Base-by-base conservation (phyloP, 2,113 vertebrate species). In the Rissa tridactyla region DNA sequence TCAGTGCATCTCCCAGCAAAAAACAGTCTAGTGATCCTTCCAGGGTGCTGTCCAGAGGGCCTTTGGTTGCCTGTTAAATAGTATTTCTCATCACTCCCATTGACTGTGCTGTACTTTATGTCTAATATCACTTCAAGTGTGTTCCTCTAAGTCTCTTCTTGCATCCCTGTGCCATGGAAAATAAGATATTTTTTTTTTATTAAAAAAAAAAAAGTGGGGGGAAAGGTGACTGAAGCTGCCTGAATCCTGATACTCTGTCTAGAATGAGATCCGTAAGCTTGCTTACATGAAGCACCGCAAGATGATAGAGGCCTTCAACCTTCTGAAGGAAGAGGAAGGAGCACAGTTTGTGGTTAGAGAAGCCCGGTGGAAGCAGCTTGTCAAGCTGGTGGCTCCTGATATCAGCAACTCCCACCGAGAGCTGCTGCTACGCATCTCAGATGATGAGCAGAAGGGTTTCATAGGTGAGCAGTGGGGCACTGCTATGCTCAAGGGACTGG, bases 221-320 rank as follows among this genome's bases (percentile, higher is more conserved):
- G 3, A 40, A 47, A 15, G 30, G 55, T 68, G 8, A 15, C n/a
- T 36, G n/a, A 44, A 38, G 18, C 52, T 58, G 32, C 38, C 88
- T 90, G 82, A 91, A 70, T 94, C 62, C 5, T 1, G 0, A 11
- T 17, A 0, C 40, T 79, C 93, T 94, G 68, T 82, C 66, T 92
- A 99, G 99, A 99, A 99, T 49, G 99, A 99, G 97, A 98, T 99
- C 86, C 98, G 98, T 60, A 98, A 98, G 89, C 98, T 99, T 66
- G 99, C 98, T 11, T 99, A 98, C 94, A 98, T 99, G 97, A 99
- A 99, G 85, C 97, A 97, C 54, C 98, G 98, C 95, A 99, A 99
- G 97, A 99, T 99, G 99, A 96, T 98, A 13, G 98, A 98, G 68
- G 99, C 99, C 8, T 99, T 99, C 93, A 97, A 98, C 66, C 97